Conservation (phyloP, 2,888 invertebrate species). For the Lasioglossum villosulum region DNA sequence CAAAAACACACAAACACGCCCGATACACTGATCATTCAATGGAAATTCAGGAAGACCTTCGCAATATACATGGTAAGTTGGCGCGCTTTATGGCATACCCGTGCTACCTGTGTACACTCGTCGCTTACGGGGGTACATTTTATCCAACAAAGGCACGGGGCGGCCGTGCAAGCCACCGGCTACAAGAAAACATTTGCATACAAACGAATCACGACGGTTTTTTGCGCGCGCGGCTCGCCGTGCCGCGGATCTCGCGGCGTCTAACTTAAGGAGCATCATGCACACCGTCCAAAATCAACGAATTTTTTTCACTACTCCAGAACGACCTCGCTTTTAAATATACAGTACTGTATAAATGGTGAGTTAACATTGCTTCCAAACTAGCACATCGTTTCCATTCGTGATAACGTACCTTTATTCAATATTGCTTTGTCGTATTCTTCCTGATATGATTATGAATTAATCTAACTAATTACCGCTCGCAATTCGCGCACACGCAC, state of each 20-base stretch:
- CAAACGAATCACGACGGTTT: slow-evolving; percentile 74
- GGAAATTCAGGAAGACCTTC: slow-evolving; percentile 73
- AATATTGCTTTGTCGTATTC: too few species aligned
- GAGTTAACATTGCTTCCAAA: background rate
- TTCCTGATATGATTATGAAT: too few species aligned
- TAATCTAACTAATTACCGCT: background rate
- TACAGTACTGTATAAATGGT: background rate
- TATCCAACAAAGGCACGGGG: slow-evolving; percentile 70
- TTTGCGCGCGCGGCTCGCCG: slow-evolving; percentile 10
- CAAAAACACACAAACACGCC: slow-evolving; percentile 62
- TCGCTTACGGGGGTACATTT: slow-evolving; percentile 65
- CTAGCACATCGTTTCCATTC: background rate
- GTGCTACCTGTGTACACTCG: slow-evolving; percentile 55
- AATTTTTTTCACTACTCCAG: background rate
- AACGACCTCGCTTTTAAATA: background rate
- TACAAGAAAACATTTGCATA: slow-evolving; percentile 76
- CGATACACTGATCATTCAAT: slow-evolving; percentile 75
- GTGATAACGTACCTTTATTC: background rate
- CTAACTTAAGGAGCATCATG: slow-evolving; percentile 2
- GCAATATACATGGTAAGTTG: slow-evolving; percentile 68
- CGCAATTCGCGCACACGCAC: background rate
- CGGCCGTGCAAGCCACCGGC: slow-evolving; percentile 62
- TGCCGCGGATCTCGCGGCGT: slow-evolving; percentile 42
- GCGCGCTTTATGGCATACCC: slow-evolving; percentile 66
- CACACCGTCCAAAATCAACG: background rate